Evolutionary conservation across 2,113 vertebrate species (phyloP).

Genomic region (Cyprinodon brontotheroides): DNA sequence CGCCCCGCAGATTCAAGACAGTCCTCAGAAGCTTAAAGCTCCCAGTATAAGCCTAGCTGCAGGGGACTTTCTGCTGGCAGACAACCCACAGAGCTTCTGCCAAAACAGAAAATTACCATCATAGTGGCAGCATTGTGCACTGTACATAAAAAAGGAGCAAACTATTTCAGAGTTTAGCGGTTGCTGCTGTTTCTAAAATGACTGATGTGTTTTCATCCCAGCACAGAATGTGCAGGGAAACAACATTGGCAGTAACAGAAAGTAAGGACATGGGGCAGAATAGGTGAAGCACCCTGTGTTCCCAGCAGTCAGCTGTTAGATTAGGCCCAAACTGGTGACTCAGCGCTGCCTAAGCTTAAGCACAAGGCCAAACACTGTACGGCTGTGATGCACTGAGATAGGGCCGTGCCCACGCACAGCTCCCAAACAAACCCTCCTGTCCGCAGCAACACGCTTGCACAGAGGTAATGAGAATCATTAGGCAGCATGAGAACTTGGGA

Average conservation of each 20-base stretch:
- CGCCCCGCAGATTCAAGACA: slow-evolving; percentile 16
- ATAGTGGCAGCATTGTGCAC: slow-evolving; percentile 43
- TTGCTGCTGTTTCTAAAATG: slow-evolving; percentile 46
- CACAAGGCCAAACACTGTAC: slow-evolving; percentile 71
- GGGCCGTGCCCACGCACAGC: slow-evolving; percentile 55
- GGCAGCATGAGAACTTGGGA: slow-evolving; percentile 69
- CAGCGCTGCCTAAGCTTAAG: slow-evolving; percentile 57
- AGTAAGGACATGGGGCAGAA: slow-evolving; percentile 50
- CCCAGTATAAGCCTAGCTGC: slow-evolving; percentile 46
- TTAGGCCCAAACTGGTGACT: slow-evolving; percentile 60
- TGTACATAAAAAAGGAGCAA: slow-evolving; percentile 13
- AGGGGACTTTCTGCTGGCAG: slow-evolving; percentile 61
- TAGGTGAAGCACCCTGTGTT: slow-evolving; percentile 47
- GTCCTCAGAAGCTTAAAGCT: slow-evolving; percentile 46
- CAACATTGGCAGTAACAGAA: slow-evolving; percentile 50
- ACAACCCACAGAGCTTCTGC: slow-evolving; percentile 19
- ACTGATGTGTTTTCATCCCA: slow-evolving; percentile 43
- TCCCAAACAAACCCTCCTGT: slow-evolving; percentile 69
- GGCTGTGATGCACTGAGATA: slow-evolving; percentile 55
- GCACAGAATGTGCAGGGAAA: slow-evolving; percentile 35
- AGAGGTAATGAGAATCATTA: slow-evolving; percentile 75
- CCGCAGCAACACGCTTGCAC: slow-evolving; percentile 64
- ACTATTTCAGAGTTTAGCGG: slow-evolving; percentile 40
- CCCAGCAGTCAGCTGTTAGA: slow-evolving; percentile 67
- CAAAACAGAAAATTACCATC: slow-evolving; percentile 50